These are phyloP conservation scores for Notamacropus eugenii DNA, from an alignment of 2,797 vertebrate genomes.

Conservation along the genomic window DNA sequence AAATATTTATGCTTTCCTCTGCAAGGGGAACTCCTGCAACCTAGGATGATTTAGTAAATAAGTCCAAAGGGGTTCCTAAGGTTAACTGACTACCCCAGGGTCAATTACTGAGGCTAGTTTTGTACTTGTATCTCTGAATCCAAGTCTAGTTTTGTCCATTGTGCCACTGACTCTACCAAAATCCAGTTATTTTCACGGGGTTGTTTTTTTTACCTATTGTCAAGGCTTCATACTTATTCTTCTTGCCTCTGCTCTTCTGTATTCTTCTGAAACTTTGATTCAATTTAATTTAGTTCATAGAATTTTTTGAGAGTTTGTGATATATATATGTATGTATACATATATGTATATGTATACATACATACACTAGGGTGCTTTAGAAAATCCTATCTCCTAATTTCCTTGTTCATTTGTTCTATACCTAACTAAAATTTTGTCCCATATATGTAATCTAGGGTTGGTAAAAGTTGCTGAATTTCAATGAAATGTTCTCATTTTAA, in stretches of 20 bases:
- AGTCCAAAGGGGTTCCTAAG: background rate
- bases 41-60: background rate
- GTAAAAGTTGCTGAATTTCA: background rate
- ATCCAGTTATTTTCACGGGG: background rate
- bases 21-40: background rate
- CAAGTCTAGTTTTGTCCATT: background rate
- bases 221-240: background rate
- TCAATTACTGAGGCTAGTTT: background rate
- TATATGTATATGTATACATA: no score
- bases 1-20: background rate
- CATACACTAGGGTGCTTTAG: background rate
- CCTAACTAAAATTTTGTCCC: background rate
- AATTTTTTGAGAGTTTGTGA: background rate
- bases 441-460: background rate
- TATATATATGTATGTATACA: background rate
- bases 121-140: background rate
- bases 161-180: background rate
- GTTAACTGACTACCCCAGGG: background rate
- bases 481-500: background rate
- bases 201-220: background rate
- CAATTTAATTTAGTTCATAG: background rate
- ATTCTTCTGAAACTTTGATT: conserved; percentile 20
- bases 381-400: conserved; percentile 6
- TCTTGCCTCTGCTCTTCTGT: background rate
- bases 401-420: background rate